Conservation (phyloP, 2,888 invertebrate genomes). For the Allophyes oxyacanthae region DNA sequence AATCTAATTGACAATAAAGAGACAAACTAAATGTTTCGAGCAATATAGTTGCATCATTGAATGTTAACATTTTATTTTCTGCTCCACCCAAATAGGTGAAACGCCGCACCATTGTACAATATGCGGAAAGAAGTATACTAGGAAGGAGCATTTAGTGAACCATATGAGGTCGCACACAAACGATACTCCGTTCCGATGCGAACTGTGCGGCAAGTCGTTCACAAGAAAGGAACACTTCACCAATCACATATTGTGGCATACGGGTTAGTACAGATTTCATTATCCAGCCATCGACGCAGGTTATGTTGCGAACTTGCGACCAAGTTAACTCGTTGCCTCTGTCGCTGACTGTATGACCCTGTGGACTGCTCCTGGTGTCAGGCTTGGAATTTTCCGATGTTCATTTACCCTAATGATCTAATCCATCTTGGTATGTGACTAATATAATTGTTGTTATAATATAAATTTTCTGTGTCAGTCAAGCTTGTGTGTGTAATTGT, state of each 20-base stretch:
- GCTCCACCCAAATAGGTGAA: slow-evolving; percentile 91
- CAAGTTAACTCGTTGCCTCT: slow-evolving; percentile 27
- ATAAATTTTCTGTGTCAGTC: slow-evolving; percentile 8
- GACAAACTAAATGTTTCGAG: slow-evolving; percentile 71
- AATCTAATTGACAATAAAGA: slow-evolving; percentile 52
- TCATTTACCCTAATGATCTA: slow-evolving; percentile 4
- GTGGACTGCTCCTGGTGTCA: slow-evolving; percentile 60
- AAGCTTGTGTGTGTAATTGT: slow-evolving; percentile 9
- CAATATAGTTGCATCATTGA: slow-evolving; percentile 88
- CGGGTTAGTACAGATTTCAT: slow-evolving; percentile 88
- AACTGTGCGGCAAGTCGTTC: slow-evolving; percentile 96
- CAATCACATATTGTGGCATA: slow-evolving; percentile 97
- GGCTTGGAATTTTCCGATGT: slow-evolving; percentile 68
- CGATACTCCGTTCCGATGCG: slow-evolving; percentile 96
- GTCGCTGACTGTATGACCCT: slow-evolving; percentile 27
- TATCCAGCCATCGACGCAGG: slow-evolving; percentile 36
- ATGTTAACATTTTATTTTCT: slow-evolving; percentile 86
- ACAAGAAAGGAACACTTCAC: slow-evolving; percentile 97
- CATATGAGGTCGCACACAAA: slow-evolving; percentile 97
- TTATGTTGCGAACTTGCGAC: slow-evolving; percentile 10
- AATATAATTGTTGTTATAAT: slow-evolving; percentile 3
- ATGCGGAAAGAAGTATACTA: slow-evolving; percentile 96
- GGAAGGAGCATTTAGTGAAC: slow-evolving; percentile 96
- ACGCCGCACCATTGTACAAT: slow-evolving; percentile 96
- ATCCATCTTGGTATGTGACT: slow-evolving; percentile 10